Evolutionary conservation across 1,140 invertebrate species (phyloP).

Genomic region (Bombus waltoni): DNA sequence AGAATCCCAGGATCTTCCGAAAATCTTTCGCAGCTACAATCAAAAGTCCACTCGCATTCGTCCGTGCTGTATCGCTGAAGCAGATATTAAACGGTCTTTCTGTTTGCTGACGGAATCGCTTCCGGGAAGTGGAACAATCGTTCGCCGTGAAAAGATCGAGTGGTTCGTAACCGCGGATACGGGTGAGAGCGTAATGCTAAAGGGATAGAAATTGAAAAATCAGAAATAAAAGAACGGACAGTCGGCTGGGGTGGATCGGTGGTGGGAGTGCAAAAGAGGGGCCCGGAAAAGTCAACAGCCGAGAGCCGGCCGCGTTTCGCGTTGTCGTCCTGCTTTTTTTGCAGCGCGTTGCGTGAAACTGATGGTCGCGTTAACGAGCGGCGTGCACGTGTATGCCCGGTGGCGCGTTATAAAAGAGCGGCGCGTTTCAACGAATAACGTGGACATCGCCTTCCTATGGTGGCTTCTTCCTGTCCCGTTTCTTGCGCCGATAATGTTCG

Average conservation of each 20-base stretch:
- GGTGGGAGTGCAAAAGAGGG: neutral
- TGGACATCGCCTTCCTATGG: slow-evolving; percentile 26
- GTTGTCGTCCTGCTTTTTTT: slow-evolving; percentile 55
- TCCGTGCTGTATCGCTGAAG: neutral
- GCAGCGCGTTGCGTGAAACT: slow-evolving; percentile 53
- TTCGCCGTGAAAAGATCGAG: slow-evolving; percentile 1
- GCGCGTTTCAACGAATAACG: slow-evolving; percentile 56
- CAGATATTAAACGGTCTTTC: neutral
- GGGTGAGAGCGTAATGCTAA: slow-evolving; percentile 24
- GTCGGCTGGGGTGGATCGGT: neutral
- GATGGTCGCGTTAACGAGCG: slow-evolving; percentile 68
- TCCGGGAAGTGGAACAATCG: slow-evolving; percentile 19
- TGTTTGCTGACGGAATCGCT: slow-evolving; percentile 18
- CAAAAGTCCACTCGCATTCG: neutral
- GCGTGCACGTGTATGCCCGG: slow-evolving; percentile 39
- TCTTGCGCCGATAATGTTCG: slow-evolving; percentile 9
- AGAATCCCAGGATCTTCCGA: neutral
- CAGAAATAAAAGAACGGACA: slow-evolving; percentile 39
- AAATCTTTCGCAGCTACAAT: no score
- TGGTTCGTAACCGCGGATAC: slow-evolving; percentile 16
- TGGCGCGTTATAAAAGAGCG: slow-evolving; percentile 58
- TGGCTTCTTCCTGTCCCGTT: slow-evolving; percentile 26
- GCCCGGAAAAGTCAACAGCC: slow-evolving; percentile 38
- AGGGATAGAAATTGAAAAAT: slow-evolving; percentile 44
- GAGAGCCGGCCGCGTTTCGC: slow-evolving; percentile 26